These are phyloP conservation scores for Malurus splendens DNA, from an alignment of 2,797 vertebrate species.

Conservation along the genomic window DNA sequence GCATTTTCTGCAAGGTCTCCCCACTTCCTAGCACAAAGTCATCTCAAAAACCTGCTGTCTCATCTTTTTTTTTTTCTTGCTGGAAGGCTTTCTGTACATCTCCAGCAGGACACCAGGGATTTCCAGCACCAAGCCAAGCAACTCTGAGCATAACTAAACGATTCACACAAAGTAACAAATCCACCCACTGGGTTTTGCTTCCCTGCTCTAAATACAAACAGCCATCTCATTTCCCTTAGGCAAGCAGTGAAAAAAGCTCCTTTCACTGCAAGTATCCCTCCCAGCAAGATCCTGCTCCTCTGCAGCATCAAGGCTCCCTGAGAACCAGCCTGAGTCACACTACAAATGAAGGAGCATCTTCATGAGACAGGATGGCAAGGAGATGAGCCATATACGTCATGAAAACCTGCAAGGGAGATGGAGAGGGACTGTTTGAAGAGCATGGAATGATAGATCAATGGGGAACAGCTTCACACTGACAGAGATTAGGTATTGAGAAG, in stretches of 20 bases:
- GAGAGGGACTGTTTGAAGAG: not conserved
- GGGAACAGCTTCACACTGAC: not conserved
- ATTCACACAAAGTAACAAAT: not conserved
- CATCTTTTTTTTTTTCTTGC: not conserved
- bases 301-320: not conserved
- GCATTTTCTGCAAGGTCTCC: not conserved
- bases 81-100: not conserved
- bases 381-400: not conserved
- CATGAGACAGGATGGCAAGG: not conserved
- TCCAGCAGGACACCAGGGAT: not conserved
- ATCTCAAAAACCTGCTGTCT: not conserved
- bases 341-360: not conserved
- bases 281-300: fast-evolving
- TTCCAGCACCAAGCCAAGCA: not conserved
- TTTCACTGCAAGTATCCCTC: not conserved
- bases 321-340: not conserved
- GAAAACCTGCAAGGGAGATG: not conserved
- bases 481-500: not conserved
- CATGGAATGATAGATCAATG: not conserved
- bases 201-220: not conserved
- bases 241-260: not conserved
- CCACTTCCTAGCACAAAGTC: not conserved
- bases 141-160: not conserved
- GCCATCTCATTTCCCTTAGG: not conserved
- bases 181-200: not conserved